Conservation (phyloP, 1,140 invertebrate species). For the Berghia stephanieae region DNA sequence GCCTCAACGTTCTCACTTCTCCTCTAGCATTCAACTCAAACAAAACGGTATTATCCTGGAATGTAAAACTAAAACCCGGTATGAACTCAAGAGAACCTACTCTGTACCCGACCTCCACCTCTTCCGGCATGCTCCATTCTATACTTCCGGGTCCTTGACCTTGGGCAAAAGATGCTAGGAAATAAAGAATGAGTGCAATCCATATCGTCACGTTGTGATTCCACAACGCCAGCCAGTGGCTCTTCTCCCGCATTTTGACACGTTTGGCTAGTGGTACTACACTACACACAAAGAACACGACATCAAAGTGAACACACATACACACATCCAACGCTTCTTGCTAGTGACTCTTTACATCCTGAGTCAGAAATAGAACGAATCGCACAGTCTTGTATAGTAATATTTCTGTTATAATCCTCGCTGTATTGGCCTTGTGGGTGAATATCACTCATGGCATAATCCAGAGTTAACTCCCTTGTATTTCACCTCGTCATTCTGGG, state of each 20-base stretch:
- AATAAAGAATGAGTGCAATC: slow-evolving; percentile 36
- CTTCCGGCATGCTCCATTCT: slow-evolving; percentile 38
- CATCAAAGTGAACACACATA: neutral
- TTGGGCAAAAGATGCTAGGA: slow-evolving; percentile 42
- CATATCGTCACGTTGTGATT: neutral
- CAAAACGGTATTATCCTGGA: slow-evolving; percentile 38
- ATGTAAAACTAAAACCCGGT: slow-evolving; percentile 33
- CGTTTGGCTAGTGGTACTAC: neutral
- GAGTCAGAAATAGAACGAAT: neutral
- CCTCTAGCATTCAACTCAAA: slow-evolving; percentile 43
- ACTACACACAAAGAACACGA: neutral
- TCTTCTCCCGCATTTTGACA: neutral
- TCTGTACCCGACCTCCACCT: slow-evolving; percentile 29
- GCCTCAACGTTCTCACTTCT: slow-evolving; percentile 37
- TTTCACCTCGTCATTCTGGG: too few relatives aligned
- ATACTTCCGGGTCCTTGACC: slow-evolving; percentile 43
- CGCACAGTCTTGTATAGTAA: too few relatives aligned
- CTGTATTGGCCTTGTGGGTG: too few relatives aligned
- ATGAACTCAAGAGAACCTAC: slow-evolving; percentile 35
- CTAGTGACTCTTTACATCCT: neutral
- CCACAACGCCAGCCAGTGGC: neutral
- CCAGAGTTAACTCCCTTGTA: too few relatives aligned
- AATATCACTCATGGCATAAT: too few relatives aligned
- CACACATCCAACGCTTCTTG: neutral
- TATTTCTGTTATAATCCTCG: too few relatives aligned